Conservation (phyloP, 2,797 vertebrate genomes). For the Harpagifer antarcticus region DNA sequence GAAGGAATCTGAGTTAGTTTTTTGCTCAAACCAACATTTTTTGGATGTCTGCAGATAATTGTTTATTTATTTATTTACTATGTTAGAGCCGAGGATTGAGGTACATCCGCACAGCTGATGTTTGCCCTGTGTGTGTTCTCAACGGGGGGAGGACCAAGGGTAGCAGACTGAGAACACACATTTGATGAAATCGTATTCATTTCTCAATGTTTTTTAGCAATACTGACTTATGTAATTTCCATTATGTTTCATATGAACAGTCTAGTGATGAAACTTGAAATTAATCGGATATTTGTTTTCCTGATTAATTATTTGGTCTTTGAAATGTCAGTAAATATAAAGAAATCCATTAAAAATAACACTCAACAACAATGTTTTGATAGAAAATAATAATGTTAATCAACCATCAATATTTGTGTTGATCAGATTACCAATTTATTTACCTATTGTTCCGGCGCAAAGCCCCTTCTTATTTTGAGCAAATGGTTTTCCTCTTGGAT, state of each 20-base stretch:
- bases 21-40: conserved; percentile 66
- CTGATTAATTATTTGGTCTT: not conserved
- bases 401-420: not conserved
- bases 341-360: not conserved
- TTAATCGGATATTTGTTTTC: not conserved
- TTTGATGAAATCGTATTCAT: not conserved
- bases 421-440: not conserved
- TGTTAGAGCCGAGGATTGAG: conserved; percentile 59
- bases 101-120: conserved; percentile 39
- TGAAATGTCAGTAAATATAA: not conserved
- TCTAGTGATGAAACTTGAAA: not conserved
- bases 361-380: not conserved
- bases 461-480: not conserved
- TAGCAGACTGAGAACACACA: conserved; percentile 7
- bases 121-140: conserved; percentile 32
- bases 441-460: not conserved
- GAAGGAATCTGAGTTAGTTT: conserved; percentile 67
- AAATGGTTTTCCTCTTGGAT: not conserved
- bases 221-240: not conserved
- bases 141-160: conserved; percentile 10
- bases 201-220: not conserved
- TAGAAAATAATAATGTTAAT: not conserved
- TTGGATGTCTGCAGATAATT: conserved; percentile 63
- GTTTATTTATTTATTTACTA: conserved; percentile 70
- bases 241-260: conserved; percentile 1